Base-by-base conservation (phyloP, 30 jellyfish, hydroid and myxozoan genomes). In the Pseudorhiza aurosa region DNA sequence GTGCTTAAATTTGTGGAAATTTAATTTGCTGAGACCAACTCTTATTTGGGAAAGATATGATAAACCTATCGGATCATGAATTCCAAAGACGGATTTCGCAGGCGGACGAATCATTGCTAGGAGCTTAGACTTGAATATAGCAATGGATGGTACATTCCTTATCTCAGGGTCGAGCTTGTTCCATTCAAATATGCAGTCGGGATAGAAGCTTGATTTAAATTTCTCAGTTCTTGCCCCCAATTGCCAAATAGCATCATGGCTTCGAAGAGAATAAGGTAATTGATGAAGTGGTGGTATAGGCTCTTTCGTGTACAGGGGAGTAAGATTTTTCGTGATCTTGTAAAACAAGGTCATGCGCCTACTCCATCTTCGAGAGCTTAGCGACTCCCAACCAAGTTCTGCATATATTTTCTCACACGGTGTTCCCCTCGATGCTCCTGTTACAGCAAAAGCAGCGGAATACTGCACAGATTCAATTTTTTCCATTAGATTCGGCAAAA, bases 111-210 rank as follows among this genome's bases (percentile, higher is more conserved):
- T 6, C 19, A 4, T 6, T 12, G 60, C 0, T 12, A 46, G 19
- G 15, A 46, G 19, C 19, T 46, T 46, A 3, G 15, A 12, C 19
- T 14, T 0, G 31, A 1, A 65, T 2, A 28, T 30, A 32, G 47
- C 62, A 40, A 68, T 37, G 19, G 82, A 68, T 1, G 82, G 68
- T 14, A 45, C 28, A n/a, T 29, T 45, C 43, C 82, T 68, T 37
- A 39, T 40, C 24, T 39, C 69, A 8, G 45, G 45, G 19, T 25
- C 45, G 18, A 68, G 68, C 17, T 68, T 45, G 17, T 68, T 68
- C 82, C 82, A 68, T 45, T 68, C 82, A 37, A 68, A 68, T 12
- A 68, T 15, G 43, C 51, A 68, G 47, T 68, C 39, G 24, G 82
- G 82, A 45, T 67, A 67, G 81, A 67, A 35, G 65, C 65, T 67